These are phyloP conservation scores for Ophioninae sp. DNA, from an alignment of 2,888 invertebrate species.

Conservation along the genomic window DNA sequence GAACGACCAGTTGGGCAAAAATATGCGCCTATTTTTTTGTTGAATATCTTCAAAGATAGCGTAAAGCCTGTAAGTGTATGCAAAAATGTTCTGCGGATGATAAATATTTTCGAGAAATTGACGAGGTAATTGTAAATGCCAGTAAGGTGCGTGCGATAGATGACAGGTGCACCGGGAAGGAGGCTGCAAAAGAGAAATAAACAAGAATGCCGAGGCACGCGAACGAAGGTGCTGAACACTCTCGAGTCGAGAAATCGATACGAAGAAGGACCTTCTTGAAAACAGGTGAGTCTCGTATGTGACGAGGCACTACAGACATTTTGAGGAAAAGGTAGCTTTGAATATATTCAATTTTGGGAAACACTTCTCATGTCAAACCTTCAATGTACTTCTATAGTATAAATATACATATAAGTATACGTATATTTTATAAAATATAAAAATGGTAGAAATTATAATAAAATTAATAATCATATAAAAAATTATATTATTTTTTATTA, in stretches of 20 bases:
- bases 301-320: slow-evolving; percentile 31
- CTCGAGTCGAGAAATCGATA: slow-evolving; percentile 13
- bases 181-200: slow-evolving; percentile 24
- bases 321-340: not conserved
- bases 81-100: not conserved
- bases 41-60: not conserved
- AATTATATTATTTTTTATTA: too few species aligned
- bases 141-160: slow-evolving; percentile 3
- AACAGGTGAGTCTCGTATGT: slow-evolving; percentile 19
- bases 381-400: not conserved
- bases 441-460: too few species aligned
- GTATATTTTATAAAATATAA: too few species aligned
- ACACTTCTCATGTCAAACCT: not conserved
- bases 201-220: slow-evolving; percentile 11
- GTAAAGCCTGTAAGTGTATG: not conserved
- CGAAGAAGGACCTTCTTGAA: slow-evolving; percentile 13
- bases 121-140: slow-evolving; percentile 12
- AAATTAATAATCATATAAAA: too few species aligned
- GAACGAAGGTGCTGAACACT: slow-evolving; percentile 35
- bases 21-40: not conserved
- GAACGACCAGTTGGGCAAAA: not conserved
- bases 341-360: not conserved
- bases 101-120: slow-evolving; percentile 3
- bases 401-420: too few species aligned
- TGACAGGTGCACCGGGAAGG: slow-evolving; percentile 44